These are phyloP conservation scores for Pinctada fucata DNA, from an alignment of 2,888 invertebrate genomes.

Conservation along the genomic window DNA sequence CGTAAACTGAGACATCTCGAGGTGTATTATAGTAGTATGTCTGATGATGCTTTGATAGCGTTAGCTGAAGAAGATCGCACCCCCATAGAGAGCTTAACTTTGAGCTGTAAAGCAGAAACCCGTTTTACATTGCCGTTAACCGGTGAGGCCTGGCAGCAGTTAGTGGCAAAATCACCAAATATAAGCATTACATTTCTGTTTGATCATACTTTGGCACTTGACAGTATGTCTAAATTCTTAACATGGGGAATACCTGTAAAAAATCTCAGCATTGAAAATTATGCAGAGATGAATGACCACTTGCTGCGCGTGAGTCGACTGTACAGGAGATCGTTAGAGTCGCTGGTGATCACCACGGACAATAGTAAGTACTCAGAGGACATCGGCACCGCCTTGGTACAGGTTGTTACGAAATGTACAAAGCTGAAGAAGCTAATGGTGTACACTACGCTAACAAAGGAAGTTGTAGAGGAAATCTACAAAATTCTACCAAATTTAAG, in stretches of 20 bases:
- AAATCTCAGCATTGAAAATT: slow-evolving; percentile 71
- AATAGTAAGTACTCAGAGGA: slow-evolving; percentile 51
- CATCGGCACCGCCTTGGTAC: slow-evolving; percentile 64
- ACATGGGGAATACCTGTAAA: slow-evolving; percentile 72
- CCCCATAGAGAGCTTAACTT: slow-evolving; percentile 62
- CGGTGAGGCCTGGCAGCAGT: slow-evolving; percentile 62
- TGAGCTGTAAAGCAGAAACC: slow-evolving; percentile 70
- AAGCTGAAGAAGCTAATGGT: slow-evolving; percentile 63
- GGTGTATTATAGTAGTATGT: slow-evolving; percentile 67
- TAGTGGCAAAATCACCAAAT: slow-evolving; percentile 56
- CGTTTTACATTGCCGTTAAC: slow-evolving; percentile 69
- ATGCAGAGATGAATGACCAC: slow-evolving; percentile 68
- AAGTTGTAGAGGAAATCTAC: slow-evolving; percentile 64
- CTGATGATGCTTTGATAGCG: slow-evolving; percentile 67
- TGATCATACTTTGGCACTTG: slow-evolving; percentile 73
- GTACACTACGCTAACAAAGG: slow-evolving; percentile 68
- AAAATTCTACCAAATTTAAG: too few species aligned
- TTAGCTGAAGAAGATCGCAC: slow-evolving; percentile 59
- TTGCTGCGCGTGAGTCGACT: slow-evolving; percentile 62
- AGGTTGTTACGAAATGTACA: slow-evolving; percentile 59
- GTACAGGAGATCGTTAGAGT: slow-evolving; percentile 66
- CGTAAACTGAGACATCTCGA: slow-evolving; percentile 63
- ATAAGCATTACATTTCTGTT: slow-evolving; percentile 72
- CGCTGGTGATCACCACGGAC: slow-evolving; percentile 69
- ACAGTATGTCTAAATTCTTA: slow-evolving; percentile 66